Evolutionary conservation across 2,888 invertebrate genomes (phyloP), one percentile per base, ranked within the genome.

Genomic region (Sarcophaga carnaria): DNA sequence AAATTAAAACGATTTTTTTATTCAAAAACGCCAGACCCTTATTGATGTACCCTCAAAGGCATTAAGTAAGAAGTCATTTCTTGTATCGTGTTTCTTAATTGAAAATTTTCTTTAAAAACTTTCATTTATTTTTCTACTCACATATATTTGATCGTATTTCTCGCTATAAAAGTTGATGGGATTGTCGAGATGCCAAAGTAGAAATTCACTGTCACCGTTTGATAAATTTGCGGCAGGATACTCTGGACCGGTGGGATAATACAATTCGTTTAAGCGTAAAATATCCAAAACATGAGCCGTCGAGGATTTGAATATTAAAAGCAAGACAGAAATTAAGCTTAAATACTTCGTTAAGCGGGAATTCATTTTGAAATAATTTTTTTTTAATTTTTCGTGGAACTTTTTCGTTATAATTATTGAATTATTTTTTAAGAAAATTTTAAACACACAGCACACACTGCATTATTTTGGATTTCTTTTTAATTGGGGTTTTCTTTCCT

Each of bases 101-200:
- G 2, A 70, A 69, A 20, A 47, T 75, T 54, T 17, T 14, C 0
- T 66, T 6, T 3, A 49, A 63, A 27, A 69, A 22, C 4, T 75
- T 17, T 17, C 3, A 14, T 66, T 12, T 14, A 49, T 47, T n/a
- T 22, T 4, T 67, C 8, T 64, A 97, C 98, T 98, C 94, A 98
- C 98, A 93, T 95, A 98, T 90, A 98, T 94, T 59, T 95, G 95
- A 80, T 96, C 95, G 93, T 97, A 98, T 87, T 94, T 94, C 89
- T 96, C 96, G 89, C 96, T 97, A 92, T 96, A 98, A 94, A 97
- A 97, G 74, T 95, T 94, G 80, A 98, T 95, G 2, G 98, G 97
- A 54, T 88, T 90, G 69, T 92, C 91, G 87, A 93, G 89, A 82
- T 92, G 90, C 85, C 93, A 90, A 80, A 90, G 89, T 49, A 90